A percentile compares a stretch with the other conserved stretches of the same genome.
Conservation (phyloP, 92 coral and sea anemone genomes). For the Paragorgia papillata region DNA sequence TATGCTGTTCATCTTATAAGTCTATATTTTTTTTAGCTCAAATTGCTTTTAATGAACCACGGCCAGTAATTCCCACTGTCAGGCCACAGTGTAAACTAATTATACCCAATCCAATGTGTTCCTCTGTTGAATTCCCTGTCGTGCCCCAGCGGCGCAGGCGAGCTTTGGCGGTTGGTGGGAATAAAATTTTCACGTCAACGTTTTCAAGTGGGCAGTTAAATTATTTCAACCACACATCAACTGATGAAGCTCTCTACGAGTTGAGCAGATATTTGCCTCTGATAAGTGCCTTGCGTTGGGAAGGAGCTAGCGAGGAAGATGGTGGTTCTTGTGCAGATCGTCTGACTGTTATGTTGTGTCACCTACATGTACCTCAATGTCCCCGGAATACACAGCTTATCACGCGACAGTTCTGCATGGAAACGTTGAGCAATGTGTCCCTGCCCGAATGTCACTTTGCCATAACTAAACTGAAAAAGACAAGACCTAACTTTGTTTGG, state of each 20-base stretch:
- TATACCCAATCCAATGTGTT: no score
- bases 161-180: no score
- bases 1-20: no score
- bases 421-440: not conserved
- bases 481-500: not conserved
- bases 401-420: not conserved
- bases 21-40: no score
- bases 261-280: constrained; percentile 13
- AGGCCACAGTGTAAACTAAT: no score
- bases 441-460: not conserved
- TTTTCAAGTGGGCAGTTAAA: not conserved
- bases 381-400: not conserved
- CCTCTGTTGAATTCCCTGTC: no score
- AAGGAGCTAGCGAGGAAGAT: not conserved
- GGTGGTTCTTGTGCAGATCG: not conserved
- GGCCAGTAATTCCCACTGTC: no score
- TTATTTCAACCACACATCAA: constrained; percentile 14
- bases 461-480: not conserved
- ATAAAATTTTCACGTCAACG: no score
- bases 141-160: no score
- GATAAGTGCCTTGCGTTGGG: not conserved
- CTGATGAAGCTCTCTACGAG: constrained; percentile 21
- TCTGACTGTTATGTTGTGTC: constrained; percentile 1
- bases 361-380: constrained; percentile 14
- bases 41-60: no score